Percentiles rank a stretch among this genome's conserved stretches.
These are phyloP conservation scores for Mirounga angustirostris DNA, from an alignment of 2,113 vertebrate genomes.

Conservation along the genomic window DNA sequence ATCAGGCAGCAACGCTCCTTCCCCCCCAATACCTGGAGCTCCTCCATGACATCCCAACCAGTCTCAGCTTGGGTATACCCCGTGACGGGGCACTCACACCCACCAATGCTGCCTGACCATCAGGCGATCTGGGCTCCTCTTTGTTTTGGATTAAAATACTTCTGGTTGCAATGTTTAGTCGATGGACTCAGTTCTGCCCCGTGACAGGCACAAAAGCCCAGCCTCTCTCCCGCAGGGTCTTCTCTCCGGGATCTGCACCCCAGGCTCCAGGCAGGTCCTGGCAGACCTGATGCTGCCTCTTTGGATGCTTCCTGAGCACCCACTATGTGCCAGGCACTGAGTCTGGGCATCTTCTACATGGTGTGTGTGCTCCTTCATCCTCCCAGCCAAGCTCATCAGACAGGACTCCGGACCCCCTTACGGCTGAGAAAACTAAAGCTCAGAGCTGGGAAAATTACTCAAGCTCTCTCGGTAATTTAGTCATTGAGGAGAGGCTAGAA, in stretches of 20 bases:
- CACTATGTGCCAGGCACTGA: not conserved
- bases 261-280: too few relatives aligned
- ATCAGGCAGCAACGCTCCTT: accelerated
- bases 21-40: not conserved
- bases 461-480: not conserved
- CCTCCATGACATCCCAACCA: accelerated
- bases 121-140: not conserved
- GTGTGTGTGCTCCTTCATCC: not conserved
- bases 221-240: not conserved
- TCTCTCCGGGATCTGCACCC: not conserved
- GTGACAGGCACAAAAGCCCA: not conserved
- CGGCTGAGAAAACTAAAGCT: not conserved
- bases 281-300: not conserved
- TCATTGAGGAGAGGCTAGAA: not conserved
- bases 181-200: not conserved
- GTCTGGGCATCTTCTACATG: not conserved
- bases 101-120: accelerated
- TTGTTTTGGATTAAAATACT: not conserved
- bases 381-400: not conserved
- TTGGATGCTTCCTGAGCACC: not conserved
- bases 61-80: not conserved
- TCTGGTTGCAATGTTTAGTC: not conserved
- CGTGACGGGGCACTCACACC: accelerated
- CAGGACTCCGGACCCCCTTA: not conserved
- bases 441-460: not conserved